Evolutionary conservation across 2,113 vertebrate species (phyloP), one percentile per base, ranked within the genome.

Genomic region (Corythoichthys haematopterus): DNA sequence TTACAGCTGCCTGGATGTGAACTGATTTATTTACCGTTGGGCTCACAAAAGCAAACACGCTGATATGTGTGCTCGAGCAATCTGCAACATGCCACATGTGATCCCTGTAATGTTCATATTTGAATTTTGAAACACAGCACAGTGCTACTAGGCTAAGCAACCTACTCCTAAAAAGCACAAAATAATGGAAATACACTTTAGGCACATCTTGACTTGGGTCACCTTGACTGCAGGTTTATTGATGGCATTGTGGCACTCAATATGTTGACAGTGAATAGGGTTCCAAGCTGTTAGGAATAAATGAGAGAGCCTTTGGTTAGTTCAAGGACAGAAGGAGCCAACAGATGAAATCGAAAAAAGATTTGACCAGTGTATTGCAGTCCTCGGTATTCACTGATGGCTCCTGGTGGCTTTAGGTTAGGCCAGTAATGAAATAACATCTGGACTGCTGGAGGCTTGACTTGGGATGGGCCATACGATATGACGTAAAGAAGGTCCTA

Each of bases 201-300:
- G 37, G 68, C 13, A 59, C 68, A 38, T 64, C 46, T 59, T 53
- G 6, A 46, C 15, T 80, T 12, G 65, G 64, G 51, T 85, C 94
- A 99, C 97, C 97, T 99, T 99, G 55, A 99, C 97, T n/a, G 97
- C 97, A 61, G 97, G 97, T 74, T 99, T 99, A 87, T 99, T 99
- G 87, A 99, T 99, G 1, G 97, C 95, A 46, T 99, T 99, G 78
- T 98, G 97, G 80, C 97, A 99, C 90, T 99, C 97, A 0, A 96
- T 97, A 77, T 99, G 97, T 84, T 99, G 97, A 90, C 97, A 99
- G 81, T 99, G 97, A 82, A 98, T 98, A 62, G 97, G 97, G 88
- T 99, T 99, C 97, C 97, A 99, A 74, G 97, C 97, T 99, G 92
- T n/a, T 63, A 90, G 20, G 88, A 81, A 62, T 40, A 52, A 74